Base-by-base conservation (phyloP, 2,888 invertebrate species). In the Troides aeacus region DNA sequence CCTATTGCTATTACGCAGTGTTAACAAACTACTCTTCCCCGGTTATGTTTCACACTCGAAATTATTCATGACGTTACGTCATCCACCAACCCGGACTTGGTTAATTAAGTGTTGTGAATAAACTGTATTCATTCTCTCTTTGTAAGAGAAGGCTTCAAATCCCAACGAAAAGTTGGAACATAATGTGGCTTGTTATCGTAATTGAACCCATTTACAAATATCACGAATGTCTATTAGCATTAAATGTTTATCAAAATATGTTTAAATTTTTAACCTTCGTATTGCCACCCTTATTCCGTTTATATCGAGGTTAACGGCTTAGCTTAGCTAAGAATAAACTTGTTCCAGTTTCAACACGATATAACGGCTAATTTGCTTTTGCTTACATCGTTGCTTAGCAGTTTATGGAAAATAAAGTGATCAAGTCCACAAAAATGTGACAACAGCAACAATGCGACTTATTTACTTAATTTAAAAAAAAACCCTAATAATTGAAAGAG, bases 251-350 rank as follows among this genome's bases (percentile, higher is more conserved):
- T 58, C 23, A 58, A 58, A 58, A 23, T 12, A 58, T n/a, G 30
- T 30, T 62, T 5, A 46, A 21, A 62, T 46, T 7, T 46, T 46
- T 46, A 62, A n/a, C 46, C 23, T 42, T 62, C 21, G 15, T 24
- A 36, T 23, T 23, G 10, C 46, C 6, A 62, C 23, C 62, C 46
- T 39, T 62, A 62, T 62, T 62, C 62, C 23, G 46, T 21, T 46
- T 46, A n/a, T 17, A 46, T 62, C 46, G 62, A 62, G 46, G 46
- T 39, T 46, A 46, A 46, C 46, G 23, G 36, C 62, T 23, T 53
- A 53, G 7, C 53, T 62, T 62, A 62, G 46, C 46, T 62, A 62
- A 23, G n/a, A 42, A 62, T 62, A 46, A 62, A 62, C 46, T 62
- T 62, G 62, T 62, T 62, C 62, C 10, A 46, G 62, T 62, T 62